Conservation (phyloP, 2,797 vertebrate species). For the Cirrhinus molitorella region DNA sequence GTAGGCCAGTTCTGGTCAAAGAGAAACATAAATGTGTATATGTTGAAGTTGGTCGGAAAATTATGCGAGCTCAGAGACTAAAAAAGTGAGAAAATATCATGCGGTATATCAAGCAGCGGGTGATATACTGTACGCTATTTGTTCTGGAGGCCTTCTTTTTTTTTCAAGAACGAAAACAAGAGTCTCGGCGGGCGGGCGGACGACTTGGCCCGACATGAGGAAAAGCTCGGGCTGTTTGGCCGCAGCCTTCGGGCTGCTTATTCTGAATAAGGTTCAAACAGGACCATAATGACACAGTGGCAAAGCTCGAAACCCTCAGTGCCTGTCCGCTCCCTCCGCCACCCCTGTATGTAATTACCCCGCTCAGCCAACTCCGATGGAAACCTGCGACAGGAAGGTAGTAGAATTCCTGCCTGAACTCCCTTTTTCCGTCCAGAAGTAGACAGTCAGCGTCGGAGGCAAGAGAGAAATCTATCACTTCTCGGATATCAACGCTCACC, state of each 20-base stretch:
- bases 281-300: constrained; percentile 82
- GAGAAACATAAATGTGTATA: constrained; percentile 7
- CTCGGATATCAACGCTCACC: constrained; percentile 37
- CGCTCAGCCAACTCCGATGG: constrained; percentile 75
- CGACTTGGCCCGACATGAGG: constrained; percentile 46
- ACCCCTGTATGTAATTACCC: constrained; percentile 80
- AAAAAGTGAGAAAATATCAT: constrained; percentile 56
- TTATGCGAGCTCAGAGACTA: constrained; percentile 60
- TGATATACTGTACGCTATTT: constrained; percentile 67
- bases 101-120: constrained; percentile 47
- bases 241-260: constrained; percentile 71
- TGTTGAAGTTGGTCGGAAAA: constrained; percentile 47
- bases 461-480: constrained; percentile 36
- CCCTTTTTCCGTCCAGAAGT: constrained; percentile 34
- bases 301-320: constrained; percentile 62
- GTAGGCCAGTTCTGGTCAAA: constrained; percentile 4
- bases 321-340: constrained; percentile 46
- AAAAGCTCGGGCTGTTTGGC: constrained; percentile 56
- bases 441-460: constrained; percentile 38
- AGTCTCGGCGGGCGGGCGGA: constrained; percentile 63
- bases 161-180: constrained; percentile 64
- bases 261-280: constrained; percentile 81
- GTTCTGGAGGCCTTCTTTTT: constrained; percentile 62
- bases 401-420: constrained; percentile 46
- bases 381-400: constrained; percentile 62